Base-by-base conservation (phyloP, 1,140 invertebrate species). In the Tyrophagus putrescentiae region DNA sequence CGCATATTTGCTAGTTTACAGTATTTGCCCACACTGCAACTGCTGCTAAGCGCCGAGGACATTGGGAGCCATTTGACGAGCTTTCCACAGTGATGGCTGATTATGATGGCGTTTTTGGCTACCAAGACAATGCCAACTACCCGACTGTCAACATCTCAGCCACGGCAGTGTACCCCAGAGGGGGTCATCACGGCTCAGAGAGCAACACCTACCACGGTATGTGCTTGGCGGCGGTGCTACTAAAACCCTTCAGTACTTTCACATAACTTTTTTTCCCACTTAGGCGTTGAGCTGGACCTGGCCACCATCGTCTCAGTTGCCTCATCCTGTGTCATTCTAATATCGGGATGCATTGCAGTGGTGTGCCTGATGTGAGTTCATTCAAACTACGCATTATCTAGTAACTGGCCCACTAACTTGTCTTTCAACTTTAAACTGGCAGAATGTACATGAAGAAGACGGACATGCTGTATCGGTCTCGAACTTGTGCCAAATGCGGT, bases 291-390 rank as follows among this genome's bases (percentile, higher is more conserved):
- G 3, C 18, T 60, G 31, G 66, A 67, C 39, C 66, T 65, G 16
- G 67, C 66, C 9, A 67, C 66, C 36, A 31, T 67, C 16, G 63
- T 67, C 31, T 67, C 66, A 0, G 62, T 67, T 57, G 60, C 61
- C 6, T 65, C 64, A 21, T 67, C 66, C 16, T 63, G 61, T n/a
- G 60, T 67, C 13, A 66, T 67, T 31, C 32, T 67, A 4, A 65
- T 67, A 41, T 63, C 65, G 16, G 66, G 66, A 1, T 62, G 62
- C 33, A 61, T 67, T 42, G 65, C 65, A 18, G 65, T 67, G 1
- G 64, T 67, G 6, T 67, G 66, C 59, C 27, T 67, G 6, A 62
- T 67, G 56, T 57, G 44, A 3, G 56, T 23, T 52, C 31, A 3
- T 3, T 13, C 16, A n/a, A 3, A 9, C 3, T n/a, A n/a, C n/a